A percentile compares a stretch with the other conserved stretches of the same genome.
These are phyloP conservation scores for Caranx melampygus DNA, from an alignment of 2,113 vertebrate genomes.

Conservation along the genomic window DNA sequence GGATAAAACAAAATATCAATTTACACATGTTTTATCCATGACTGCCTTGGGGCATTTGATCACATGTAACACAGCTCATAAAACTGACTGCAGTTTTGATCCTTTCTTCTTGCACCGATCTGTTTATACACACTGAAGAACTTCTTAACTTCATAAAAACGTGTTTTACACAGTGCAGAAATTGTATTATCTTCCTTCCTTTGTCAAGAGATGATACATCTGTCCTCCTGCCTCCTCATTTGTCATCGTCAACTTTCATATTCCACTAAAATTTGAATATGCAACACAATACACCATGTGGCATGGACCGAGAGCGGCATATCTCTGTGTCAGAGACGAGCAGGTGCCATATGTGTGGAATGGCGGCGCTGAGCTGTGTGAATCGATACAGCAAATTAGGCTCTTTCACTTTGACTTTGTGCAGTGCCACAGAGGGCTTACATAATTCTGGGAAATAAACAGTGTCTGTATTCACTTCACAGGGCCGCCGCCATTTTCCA, in stretches of 20 bases:
- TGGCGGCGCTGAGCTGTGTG: conserved; percentile 44
- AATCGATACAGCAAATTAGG: conserved; percentile 74
- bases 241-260: conserved; percentile 76
- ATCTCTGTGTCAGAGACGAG: conserved; percentile 56
- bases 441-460: conserved; percentile 76
- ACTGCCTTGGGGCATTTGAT: not conserved
- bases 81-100: not conserved
- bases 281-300: conserved; percentile 62
- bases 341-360: conserved; percentile 61
- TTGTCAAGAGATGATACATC: conserved; percentile 61
- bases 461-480: conserved; percentile 78
- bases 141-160: not conserved
- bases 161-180: conserved; percentile 1
- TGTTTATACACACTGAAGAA: not conserved
- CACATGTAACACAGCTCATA: not conserved
- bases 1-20: accelerated
- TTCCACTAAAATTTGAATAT: conserved; percentile 77
- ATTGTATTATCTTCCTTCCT: conserved; percentile 27
- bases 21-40: not conserved
- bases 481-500: conserved; percentile 66
- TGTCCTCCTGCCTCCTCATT: conserved; percentile 67
- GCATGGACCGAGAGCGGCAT: conserved; percentile 48
- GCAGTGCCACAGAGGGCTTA: conserved; percentile 68
- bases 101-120: not conserved
- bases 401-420: conserved; percentile 75